Evolutionary conservation across 2,797 vertebrate genomes (phyloP).

Genomic region (Takifugu ocellatus): DNA sequence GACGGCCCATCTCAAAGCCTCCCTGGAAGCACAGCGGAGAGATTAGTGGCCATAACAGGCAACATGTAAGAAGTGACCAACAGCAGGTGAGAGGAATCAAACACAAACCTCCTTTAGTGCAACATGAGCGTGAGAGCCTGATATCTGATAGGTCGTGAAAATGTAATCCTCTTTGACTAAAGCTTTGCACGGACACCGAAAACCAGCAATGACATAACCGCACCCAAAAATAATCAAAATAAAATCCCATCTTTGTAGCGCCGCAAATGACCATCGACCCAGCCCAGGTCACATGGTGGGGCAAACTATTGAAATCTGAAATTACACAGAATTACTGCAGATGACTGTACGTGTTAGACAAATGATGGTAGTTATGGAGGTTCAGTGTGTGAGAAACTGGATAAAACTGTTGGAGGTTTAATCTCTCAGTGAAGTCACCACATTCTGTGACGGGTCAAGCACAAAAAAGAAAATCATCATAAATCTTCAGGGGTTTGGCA

Average conservation of each 20-base stretch:
- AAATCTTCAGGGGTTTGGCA: slow-evolving; percentile 10
- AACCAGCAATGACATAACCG: slow-evolving; percentile 43
- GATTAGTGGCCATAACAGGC: not conserved
- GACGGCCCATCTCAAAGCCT: slow-evolving; percentile 85
- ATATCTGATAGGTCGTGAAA: slow-evolving; percentile 32
- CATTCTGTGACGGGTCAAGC: slow-evolving; percentile 8
- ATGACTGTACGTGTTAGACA: not conserved
- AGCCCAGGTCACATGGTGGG: slow-evolving; percentile 15
- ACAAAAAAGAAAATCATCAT: slow-evolving; percentile 9
- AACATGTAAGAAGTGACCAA: not conserved
- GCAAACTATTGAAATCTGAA: slow-evolving; percentile 8
- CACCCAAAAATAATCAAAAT: slow-evolving; percentile 45
- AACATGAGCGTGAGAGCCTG: slow-evolving; percentile 11
- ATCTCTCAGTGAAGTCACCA: slow-evolving; percentile 2
- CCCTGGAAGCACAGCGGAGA: slow-evolving; percentile 68
- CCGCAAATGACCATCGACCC: slow-evolving; percentile 8
- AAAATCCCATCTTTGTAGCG: slow-evolving; percentile 42
- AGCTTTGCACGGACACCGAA: slow-evolving; percentile 17
- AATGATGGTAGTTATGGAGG: too few species aligned
- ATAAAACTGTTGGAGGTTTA: not conserved
- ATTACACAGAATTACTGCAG: not conserved
- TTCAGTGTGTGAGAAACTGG: slow-evolving; percentile 3
- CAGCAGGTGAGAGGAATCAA: not conserved
- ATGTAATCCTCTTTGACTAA: slow-evolving; percentile 40
- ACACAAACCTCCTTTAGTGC: slow-evolving; percentile 8